Conservation (phyloP, 2,888 invertebrate species). For the Campoletis raptor region DNA sequence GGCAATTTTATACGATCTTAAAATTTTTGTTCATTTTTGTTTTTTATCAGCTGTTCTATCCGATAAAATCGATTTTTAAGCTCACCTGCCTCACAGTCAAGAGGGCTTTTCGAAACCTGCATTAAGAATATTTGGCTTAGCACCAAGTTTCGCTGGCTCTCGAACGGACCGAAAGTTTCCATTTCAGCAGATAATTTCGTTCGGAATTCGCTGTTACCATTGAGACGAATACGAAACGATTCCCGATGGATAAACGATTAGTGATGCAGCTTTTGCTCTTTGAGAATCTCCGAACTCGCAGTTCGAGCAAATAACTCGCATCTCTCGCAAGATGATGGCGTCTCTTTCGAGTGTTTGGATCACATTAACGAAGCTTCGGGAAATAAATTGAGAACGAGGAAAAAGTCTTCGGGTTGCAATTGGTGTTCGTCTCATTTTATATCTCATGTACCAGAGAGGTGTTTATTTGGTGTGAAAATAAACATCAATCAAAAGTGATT, state of each 20-base stretch:
- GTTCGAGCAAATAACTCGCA: slow-evolving; percentile 59
- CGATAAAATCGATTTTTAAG: slow-evolving; percentile 39
- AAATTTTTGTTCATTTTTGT: not conserved
- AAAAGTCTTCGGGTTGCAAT: not conserved
- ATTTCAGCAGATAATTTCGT: slow-evolving; percentile 66
- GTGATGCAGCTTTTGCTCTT: slow-evolving; percentile 59
- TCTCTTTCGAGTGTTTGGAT: slow-evolving; percentile 43
- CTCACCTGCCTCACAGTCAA: slow-evolving; percentile 29
- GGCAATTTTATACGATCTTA: slow-evolving; percentile 75
- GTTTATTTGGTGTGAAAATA: not conserved
- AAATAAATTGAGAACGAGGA: slow-evolving; percentile 48
- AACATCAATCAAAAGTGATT: not conserved
- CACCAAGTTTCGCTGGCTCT: slow-evolving; percentile 76
- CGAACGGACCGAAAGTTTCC: slow-evolving; percentile 61
- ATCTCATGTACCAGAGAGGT: not conserved
- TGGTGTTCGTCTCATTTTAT: not conserved
- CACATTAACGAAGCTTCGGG: slow-evolving; percentile 48
- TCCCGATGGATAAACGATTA: slow-evolving; percentile 70
- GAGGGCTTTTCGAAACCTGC: slow-evolving; percentile 54
- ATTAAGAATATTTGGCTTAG: slow-evolving; percentile 80
- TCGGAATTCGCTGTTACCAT: slow-evolving; percentile 66
- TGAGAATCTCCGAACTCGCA: slow-evolving; percentile 44
- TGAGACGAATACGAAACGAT: slow-evolving; percentile 61
- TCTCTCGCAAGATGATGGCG: slow-evolving; percentile 41
- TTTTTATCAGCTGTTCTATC: slow-evolving; percentile 29